Conservation (phyloP, 2,888 invertebrate species). For the Volucella inanis region DNA sequence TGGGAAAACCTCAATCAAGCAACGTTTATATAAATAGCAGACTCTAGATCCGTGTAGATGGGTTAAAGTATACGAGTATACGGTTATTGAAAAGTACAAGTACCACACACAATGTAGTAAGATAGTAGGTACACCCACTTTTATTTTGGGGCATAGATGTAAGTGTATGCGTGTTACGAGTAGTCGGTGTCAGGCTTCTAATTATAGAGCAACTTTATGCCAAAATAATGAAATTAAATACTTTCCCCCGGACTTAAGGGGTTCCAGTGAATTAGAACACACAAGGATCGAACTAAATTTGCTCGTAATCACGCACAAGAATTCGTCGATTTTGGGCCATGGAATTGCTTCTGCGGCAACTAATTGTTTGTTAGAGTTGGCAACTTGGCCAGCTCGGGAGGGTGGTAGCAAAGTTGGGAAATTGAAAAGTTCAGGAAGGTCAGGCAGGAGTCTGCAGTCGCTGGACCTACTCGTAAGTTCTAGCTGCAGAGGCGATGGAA, state of each 20-base stretch:
- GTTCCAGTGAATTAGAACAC: constrained; percentile 65
- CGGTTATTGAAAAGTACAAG: constrained; percentile 1
- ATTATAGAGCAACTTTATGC: constrained; percentile 59
- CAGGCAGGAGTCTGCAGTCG: constrained; percentile 16
- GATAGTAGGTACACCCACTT: neutral
- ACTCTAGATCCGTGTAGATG: neutral
- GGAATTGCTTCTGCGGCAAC: constrained; percentile 27
- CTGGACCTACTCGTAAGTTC: too few relatives aligned
- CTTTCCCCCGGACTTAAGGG: constrained; percentile 45
- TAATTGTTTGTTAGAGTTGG: neutral
- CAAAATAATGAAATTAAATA: constrained; percentile 71
- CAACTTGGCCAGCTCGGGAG: neutral
- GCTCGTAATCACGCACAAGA: constrained; percentile 67
- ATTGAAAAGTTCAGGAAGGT: constrained; percentile 56
- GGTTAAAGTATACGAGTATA: constrained; percentile 7
- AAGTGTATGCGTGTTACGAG: neutral
- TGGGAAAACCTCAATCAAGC: constrained; percentile 29
- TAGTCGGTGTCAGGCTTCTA: constrained; percentile 35
- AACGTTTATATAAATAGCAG: neutral
- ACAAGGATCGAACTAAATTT: constrained; percentile 65
- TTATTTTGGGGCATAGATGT: too few relatives aligned
- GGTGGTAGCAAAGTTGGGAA: too few relatives aligned
- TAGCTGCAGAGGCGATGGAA: constrained; percentile 38
- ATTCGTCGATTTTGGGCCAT: constrained; percentile 46
- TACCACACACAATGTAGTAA: neutral